A percentile compares a stretch with the other conserved stretches of the same genome.
phyloP scores from a whole-genome alignment of 1,140 invertebrate genomes.

The Goniozus legneri region DNA sequence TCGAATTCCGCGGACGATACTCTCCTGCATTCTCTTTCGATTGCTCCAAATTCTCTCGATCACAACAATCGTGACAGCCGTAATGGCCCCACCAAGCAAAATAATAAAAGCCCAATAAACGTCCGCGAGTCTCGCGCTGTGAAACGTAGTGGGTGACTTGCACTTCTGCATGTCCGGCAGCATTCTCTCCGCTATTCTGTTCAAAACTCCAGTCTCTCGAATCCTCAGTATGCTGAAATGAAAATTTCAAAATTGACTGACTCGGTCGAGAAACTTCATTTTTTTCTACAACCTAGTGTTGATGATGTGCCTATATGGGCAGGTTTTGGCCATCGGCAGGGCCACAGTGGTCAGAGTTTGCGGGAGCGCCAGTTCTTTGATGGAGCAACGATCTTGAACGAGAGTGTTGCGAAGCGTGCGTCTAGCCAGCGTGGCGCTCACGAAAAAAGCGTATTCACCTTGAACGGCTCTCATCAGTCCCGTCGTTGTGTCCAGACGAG shows the following conservation, averaged over 20 bases:
- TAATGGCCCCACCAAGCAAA: conserved; percentile 33
- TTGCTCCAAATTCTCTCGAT: conserved; percentile 40
- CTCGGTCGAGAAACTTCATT: too few species aligned
- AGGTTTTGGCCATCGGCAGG: conserved; percentile 45
- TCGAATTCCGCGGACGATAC: conserved; percentile 18
- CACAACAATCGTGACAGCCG: conserved; percentile 28
- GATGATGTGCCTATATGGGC: conserved; percentile 50
- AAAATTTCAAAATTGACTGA: conserved; percentile 3
- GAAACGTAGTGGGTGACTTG: conserved; percentile 35
- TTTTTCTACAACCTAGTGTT: conserved; percentile 53
- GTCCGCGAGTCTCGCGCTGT: conserved; percentile 44
- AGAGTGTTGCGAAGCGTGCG: conserved; percentile 41
- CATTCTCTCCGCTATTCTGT: conserved; percentile 40
- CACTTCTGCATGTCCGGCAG: conserved; percentile 46
- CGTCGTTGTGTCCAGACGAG: conserved; percentile 36
- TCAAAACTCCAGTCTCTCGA: conserved; percentile 45
- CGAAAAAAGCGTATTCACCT: conserved; percentile 51
- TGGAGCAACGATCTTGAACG: conserved; percentile 43
- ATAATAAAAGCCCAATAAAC: conserved; percentile 51
- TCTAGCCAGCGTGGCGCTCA: conserved; percentile 46
- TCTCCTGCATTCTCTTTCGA: conserved; percentile 22
- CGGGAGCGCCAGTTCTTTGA: conserved; percentile 42
- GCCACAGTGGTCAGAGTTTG: conserved; percentile 43
- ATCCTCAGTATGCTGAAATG: conserved; percentile 42
- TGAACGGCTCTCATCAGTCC: conserved; percentile 43